These are phyloP conservation scores for Neogale vison DNA, from an alignment of 2,113 vertebrate species.

Conservation along the genomic window DNA sequence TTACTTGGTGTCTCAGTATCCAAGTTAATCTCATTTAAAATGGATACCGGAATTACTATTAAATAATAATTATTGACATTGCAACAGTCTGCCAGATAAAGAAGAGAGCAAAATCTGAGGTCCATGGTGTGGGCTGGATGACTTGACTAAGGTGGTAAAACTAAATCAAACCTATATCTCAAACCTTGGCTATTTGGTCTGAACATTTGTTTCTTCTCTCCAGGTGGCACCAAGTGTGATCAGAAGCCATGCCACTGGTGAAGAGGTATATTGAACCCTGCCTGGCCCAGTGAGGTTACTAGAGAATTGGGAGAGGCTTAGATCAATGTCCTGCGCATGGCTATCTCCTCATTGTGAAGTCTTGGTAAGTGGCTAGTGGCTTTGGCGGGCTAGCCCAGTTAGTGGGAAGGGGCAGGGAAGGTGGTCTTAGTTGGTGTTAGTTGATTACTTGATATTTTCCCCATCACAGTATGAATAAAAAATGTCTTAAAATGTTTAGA, in stretches of 20 bases:
- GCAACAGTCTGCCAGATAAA: background rate
- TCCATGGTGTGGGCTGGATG: background rate
- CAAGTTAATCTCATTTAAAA: background rate
- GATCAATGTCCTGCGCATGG: background rate
- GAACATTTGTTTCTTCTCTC: background rate
- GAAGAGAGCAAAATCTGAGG: background rate
- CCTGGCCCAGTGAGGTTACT: background rate
- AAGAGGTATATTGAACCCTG: conserved; percentile 23
- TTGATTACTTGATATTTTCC: background rate
- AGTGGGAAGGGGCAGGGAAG: background rate
- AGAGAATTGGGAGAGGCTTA: conserved; percentile 45
- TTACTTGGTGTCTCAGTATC: background rate
- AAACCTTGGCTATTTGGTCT: conserved; percentile 31
- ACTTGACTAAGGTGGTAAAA: background rate
- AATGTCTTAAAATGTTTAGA: background rate
- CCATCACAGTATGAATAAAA: background rate
- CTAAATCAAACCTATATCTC: background rate
- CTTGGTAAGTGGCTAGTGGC: conserved; percentile 58
- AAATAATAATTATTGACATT: background rate
- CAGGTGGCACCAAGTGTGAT: conserved; percentile 2
- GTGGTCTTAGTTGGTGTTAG: background rate
- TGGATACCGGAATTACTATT: background rate
- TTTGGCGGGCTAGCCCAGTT: background rate
- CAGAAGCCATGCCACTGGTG: background rate
- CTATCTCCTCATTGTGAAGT: conserved; percentile 14